phyloP scores from a whole-genome alignment of 2,888 invertebrate genomes.

The Drosophila vallismaia region DNA sequence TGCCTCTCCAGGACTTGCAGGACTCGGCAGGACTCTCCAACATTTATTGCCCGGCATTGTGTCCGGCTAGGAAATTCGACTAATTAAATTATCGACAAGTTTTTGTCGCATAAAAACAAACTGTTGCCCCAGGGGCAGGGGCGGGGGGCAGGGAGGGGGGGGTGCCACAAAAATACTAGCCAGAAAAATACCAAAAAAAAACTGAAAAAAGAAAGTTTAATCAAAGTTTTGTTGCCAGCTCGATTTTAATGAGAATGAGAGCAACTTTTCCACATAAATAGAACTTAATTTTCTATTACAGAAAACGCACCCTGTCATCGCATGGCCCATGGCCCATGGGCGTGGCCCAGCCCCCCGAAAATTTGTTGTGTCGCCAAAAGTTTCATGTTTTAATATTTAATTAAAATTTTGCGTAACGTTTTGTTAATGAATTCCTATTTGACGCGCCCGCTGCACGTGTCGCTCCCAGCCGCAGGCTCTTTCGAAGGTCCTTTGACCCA shows the following conservation, averaged over 20 bases:
- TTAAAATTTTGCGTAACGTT: slow-evolving; percentile 77
- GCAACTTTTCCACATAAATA: slow-evolving; percentile 49
- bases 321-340: too few species aligned
- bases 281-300: slow-evolving; percentile 56
- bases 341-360: slow-evolving; percentile 13
- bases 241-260: slow-evolving; percentile 57
- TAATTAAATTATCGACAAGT: slow-evolving; percentile 67
- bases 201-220: slow-evolving; percentile 44
- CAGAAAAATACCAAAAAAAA: not conserved
- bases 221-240: slow-evolving; percentile 42
- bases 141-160: too few species aligned
- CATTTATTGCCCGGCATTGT: slow-evolving; percentile 39
- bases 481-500: slow-evolving; percentile 17
- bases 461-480: slow-evolving; percentile 58
- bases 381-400: slow-evolving; percentile 78
- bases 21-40: slow-evolving; percentile 2
- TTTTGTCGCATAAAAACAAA: slow-evolving; percentile 54
- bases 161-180: slow-evolving; percentile 4
- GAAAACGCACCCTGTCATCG: slow-evolving; percentile 42
- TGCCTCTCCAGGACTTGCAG: not conserved
- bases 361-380: slow-evolving; percentile 62
- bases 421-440: slow-evolving; percentile 78
- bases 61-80: slow-evolving; percentile 42
- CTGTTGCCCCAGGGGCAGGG: slow-evolving; percentile 51
- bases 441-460: slow-evolving; percentile 70